Conservation (phyloP, 2,797 vertebrate genomes). For the Artibeus jamaicensis region DNA sequence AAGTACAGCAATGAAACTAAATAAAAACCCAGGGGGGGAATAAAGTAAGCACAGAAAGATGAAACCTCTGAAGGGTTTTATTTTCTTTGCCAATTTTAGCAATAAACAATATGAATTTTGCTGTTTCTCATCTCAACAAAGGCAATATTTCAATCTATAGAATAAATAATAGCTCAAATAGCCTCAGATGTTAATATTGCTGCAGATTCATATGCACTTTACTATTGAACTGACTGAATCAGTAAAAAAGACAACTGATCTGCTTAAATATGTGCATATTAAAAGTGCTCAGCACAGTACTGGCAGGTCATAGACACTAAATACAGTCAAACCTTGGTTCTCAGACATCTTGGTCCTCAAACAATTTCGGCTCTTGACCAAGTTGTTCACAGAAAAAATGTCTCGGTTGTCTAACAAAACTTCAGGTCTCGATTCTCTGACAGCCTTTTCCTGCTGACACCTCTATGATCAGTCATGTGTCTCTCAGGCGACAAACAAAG, state of each 20-base stretch:
- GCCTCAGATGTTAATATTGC: background rate
- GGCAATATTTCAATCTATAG: background rate
- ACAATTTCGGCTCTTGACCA: background rate
- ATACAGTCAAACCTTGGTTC: background rate
- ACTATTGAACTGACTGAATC: background rate
- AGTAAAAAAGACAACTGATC: background rate
- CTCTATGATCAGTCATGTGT: background rate
- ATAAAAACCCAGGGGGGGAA: background rate
- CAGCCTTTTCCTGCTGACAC: background rate
- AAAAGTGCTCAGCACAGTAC: background rate
- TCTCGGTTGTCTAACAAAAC: background rate
- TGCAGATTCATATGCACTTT: background rate
- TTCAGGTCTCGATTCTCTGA: background rate
- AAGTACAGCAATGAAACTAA: slow-evolving; percentile 46
- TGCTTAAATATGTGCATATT: background rate
- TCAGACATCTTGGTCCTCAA: background rate
- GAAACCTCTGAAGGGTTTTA: background rate
- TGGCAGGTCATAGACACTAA: background rate
- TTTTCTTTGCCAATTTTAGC: background rate
- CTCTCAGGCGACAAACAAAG: background rate
- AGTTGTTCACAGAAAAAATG: background rate
- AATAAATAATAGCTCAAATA: background rate
- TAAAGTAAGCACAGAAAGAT: background rate
- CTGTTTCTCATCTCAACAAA: background rate
- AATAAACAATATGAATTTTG: background rate